phyloP scores from a whole-genome alignment of 64 coral and sea anemone genomes.

The Acropora tenuis region DNA sequence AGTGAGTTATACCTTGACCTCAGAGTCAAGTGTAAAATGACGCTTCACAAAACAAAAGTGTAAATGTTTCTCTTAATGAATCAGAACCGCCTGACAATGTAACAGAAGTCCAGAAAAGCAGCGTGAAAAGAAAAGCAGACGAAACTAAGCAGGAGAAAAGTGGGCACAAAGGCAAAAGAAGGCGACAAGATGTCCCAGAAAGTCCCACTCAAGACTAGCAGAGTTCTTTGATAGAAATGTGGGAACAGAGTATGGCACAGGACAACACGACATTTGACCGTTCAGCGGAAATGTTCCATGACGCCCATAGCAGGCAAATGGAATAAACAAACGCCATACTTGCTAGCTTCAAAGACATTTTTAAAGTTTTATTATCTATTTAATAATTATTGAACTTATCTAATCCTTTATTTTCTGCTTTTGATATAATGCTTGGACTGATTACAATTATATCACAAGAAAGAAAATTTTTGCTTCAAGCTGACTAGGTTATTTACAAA shows the following conservation, averaged over 20 bases:
- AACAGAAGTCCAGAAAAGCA: too few species aligned
- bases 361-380: slow-evolving; percentile 35
- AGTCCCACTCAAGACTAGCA: background rate
- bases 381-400: background rate
- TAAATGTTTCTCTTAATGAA: too few species aligned
- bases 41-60: too few species aligned
- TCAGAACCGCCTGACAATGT: too few species aligned
- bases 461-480: background rate
- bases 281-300: slow-evolving; percentile 36
- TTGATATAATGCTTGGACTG: background rate
- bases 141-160: too few species aligned
- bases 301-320: slow-evolving; percentile 44
- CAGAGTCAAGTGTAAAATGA: too few species aligned
- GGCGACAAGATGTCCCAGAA: slow-evolving; percentile 3
- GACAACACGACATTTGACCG: slow-evolving; percentile 38
- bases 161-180: slow-evolving; percentile 19
- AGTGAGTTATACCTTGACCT: too few species aligned
- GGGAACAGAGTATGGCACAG: slow-evolving; percentile 54
- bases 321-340: slow-evolving; percentile 18
- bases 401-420: background rate
- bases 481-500: background rate
- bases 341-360: background rate
- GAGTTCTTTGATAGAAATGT: slow-evolving; percentile 17
- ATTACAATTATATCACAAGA: background rate
- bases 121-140: too few species aligned